phyloP scores from a whole-genome alignment of 2,797 vertebrate species.

The Amblyopsis hoosieri region DNA sequence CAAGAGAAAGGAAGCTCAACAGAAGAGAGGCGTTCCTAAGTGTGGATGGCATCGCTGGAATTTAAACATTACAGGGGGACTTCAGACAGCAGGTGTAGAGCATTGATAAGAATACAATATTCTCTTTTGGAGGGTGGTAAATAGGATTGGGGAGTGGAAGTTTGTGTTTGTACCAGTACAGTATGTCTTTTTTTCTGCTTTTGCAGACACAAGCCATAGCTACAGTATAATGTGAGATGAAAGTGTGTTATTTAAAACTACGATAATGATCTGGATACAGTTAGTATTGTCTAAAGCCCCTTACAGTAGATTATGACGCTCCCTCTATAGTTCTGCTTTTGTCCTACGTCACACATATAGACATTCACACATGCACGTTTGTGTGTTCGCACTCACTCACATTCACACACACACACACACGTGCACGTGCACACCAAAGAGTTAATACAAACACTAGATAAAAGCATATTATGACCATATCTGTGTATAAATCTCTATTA shows the following conservation, averaged over 20 bases:
- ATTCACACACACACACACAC: no score
- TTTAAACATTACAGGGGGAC: conserved; percentile 55
- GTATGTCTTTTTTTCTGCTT: conserved; percentile 2
- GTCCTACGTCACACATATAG: no score
- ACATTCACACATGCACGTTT: no score
- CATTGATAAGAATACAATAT: conserved; percentile 47
- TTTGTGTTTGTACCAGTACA: neutral
- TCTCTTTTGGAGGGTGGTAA: conserved; percentile 53
- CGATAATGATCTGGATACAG: no score
- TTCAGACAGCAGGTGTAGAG: conserved; percentile 61
- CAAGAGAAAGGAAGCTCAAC: conserved; percentile 45
- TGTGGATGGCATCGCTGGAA: conserved; percentile 55
- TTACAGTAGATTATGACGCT: no score
- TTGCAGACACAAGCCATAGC: conserved; percentile 11
- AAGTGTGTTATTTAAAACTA: conserved; percentile 27
- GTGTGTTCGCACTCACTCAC: no score
- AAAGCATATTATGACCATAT: no score
- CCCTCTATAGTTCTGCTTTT: no score
- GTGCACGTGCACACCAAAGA: no score
- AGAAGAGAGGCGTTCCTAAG: conserved; percentile 52
- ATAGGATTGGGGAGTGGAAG: neutral
- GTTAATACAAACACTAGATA: no score
- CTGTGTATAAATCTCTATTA: no score
- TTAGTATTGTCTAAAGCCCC: no score
- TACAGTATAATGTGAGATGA: conserved; percentile 2